A percentile compares a stretch with the other conserved stretches of the same genome.
Evolutionary conservation across 2,797 vertebrate genomes (phyloP).

Genomic region (Labroides dimidiatus): DNA sequence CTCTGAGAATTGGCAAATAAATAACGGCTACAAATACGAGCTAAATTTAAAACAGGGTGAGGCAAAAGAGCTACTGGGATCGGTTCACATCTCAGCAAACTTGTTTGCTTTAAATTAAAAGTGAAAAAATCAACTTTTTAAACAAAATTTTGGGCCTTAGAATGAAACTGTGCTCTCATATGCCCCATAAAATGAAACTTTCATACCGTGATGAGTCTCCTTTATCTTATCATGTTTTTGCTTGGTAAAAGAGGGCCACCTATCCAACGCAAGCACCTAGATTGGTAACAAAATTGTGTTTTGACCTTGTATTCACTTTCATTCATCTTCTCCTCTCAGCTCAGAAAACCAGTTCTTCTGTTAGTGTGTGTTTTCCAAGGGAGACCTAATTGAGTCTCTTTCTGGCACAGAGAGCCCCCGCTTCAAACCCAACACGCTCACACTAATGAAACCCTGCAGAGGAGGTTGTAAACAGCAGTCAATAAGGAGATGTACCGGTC

Average conservation of each 20-base stretch:
- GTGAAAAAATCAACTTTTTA: background rate
- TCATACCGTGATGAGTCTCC: background rate
- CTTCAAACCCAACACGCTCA: slow-evolving; percentile 8
- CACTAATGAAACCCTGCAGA: slow-evolving; percentile 44
- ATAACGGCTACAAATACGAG: slow-evolving; percentile 41
- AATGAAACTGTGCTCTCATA: background rate
- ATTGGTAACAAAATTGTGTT: background rate
- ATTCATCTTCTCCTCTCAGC: slow-evolving; percentile 1
- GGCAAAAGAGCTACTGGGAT: slow-evolving; percentile 9
- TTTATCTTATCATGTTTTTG: no score
- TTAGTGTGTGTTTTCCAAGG: slow-evolving; percentile 26
- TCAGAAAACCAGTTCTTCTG: slow-evolving; percentile 11
- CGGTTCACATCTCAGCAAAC: slow-evolving; percentile 6
- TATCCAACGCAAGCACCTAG: background rate
- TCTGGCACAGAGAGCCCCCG: background rate
- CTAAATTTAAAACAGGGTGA: slow-evolving; percentile 42
- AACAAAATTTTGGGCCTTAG: background rate
- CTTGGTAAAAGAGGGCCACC: background rate
- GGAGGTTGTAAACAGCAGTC: slow-evolving; percentile 34
- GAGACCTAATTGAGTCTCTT: slow-evolving; percentile 18
- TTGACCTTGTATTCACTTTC: background rate
- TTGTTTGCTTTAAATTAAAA: background rate
- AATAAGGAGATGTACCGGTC: slow-evolving; percentile 35
- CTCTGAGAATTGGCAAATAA: slow-evolving; percentile 54
- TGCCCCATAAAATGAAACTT: background rate